Base-by-base conservation (phyloP, 2,113 vertebrate species). In the Ceyx melanurus region DNA sequence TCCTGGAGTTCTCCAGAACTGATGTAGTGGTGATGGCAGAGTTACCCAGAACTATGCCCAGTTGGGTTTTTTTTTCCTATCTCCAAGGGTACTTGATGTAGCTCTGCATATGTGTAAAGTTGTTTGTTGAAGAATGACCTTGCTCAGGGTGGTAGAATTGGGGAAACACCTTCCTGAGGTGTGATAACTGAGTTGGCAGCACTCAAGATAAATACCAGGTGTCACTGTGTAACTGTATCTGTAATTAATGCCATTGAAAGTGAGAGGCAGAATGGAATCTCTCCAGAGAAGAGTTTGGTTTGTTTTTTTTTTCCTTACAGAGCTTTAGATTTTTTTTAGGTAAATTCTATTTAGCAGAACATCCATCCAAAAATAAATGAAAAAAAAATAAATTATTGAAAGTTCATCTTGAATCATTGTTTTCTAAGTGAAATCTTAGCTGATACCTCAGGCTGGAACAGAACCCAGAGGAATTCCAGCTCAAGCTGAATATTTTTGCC, bases 191-290 rank as follows among this genome's bases (percentile, higher is more conserved):
- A 81, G 73, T 56, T 83, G 76, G 6, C 60, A 64, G 86, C 17
- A 37, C 40, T 78, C 62, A 13, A 4, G 11, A 2, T 71, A 83
- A 92, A 86, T 81, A 46, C 35, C 18, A 72, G 79, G 82, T 89
- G 57, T 76, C 61, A 33, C 43, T 65, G 23, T 65, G 2, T 92
- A 68, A 75, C 72, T 78, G 43, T 81, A 33, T 28, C 70, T 6
- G 2, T 84, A 86, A 88, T 90, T 81, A 86, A 64, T 67, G 15
- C 7, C 12, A 54, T 62, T 62, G 76, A 77, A 94, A 91, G 81
- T 65, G 79, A 89, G 86, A 86, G 56, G 43, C n/a, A 37, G 46
- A 28, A 74, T 31, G 28, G 28, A 56, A 56, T 31, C 28, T 56
- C 53, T 54, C 53, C 53, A 56, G 53, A 56, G 53, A 56, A 31